Evolutionary conservation across 2,797 vertebrate genomes (phyloP).

Genomic region (Tenualosa thibaudeaui): DNA sequence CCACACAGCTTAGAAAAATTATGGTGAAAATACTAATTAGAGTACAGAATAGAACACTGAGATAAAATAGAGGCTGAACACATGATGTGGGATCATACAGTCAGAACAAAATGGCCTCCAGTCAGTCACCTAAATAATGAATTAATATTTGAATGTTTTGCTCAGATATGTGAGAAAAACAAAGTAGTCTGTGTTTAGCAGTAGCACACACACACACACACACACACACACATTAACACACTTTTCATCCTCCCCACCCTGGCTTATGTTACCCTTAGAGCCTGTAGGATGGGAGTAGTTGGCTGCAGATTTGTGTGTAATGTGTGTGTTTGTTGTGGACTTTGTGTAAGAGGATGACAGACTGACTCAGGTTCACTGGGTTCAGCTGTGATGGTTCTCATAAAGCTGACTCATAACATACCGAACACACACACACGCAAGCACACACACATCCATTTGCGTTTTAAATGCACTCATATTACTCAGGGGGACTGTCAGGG

Average conservation of each 20-base stretch:
- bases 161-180: not conserved
- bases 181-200: not conserved
- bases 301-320: not conserved
- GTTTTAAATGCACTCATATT: not conserved
- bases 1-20: not conserved
- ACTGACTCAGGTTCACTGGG: not conserved
- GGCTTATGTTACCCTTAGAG: not conserved
- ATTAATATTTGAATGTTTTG: not conserved
- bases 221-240: conserved; percentile 8
- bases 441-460: not conserved
- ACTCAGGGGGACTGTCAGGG: not conserved
- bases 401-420: not conserved
- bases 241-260: not conserved
- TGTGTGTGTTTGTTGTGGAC: not conserved
- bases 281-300: not conserved
- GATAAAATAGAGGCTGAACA: too few relatives aligned
- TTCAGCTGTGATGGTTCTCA: not conserved
- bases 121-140: not conserved
- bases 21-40: not conserved
- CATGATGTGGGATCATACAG: not conserved
- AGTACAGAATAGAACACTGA: not conserved
- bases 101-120: not conserved
- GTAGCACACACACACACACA: conserved; percentile 18
- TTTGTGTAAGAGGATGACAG: not conserved
- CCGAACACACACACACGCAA: not conserved